Base-by-base conservation (phyloP, 2,113 vertebrate genomes). In the Bujurquina vittata region DNA sequence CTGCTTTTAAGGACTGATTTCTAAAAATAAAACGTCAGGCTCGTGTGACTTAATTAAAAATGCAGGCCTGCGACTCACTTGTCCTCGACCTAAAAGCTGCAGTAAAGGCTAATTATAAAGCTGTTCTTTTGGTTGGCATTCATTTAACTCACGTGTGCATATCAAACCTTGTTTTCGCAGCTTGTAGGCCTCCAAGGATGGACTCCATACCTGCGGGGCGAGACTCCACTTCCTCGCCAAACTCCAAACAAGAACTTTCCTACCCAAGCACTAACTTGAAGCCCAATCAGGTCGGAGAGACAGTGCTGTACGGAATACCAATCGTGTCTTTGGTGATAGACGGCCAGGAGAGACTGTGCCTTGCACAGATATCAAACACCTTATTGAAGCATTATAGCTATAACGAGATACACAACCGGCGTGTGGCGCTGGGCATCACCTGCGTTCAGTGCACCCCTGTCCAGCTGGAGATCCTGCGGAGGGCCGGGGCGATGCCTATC, bases 261-360 rank as follows among this genome's bases (percentile, higher is more conserved):
- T 98, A 97, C 92, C 93, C 97, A 49, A 95, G 94, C 79, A 86
- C 96, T 93, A 95, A 95, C 80, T 95, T 99, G 58, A 99, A 99
- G 87, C 97, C 98, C 88, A 99, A 99, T 95, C 97, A 99, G 88
- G 98, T 99, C 87, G 97, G 97, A n/a, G 96, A 98, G 95, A 97
- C 97, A 37, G 96, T 96, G 33, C 95, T 99, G 91, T 99, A 99
- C 90, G 98, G 98, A 88, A 97, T 99, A 90, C 98, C 97, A 84
- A 99, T 99, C 79, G 97, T 99, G 60, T 98, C 97, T 18, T 92
- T 99, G 95, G 97, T 99, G 82, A 98, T 99, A 89, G 97, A 99
- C 91, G 97, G 97, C 56, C 97, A 97, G 91, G 97, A 98, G 91
- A 96, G 97, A 90, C 96, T 98, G 74, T 98, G 97, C 75, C 95